These are phyloP conservation scores for Scomber japonicus DNA, from an alignment of 2,113 vertebrate species.

Conservation along the genomic window DNA sequence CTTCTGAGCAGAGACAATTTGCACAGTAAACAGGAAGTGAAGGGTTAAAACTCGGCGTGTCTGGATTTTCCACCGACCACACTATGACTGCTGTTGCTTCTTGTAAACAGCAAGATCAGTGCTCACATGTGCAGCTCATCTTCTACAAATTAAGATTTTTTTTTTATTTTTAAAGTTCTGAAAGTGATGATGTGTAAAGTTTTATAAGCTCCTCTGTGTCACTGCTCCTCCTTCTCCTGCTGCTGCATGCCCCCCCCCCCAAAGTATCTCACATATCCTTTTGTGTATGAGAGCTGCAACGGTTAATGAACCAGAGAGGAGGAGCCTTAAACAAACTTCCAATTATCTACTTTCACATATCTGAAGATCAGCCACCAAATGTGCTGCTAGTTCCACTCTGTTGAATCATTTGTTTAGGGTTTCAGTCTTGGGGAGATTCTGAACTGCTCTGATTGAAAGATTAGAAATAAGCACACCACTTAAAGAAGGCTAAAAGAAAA, in stretches of 20 bases:
- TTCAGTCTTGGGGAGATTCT: slow-evolving; percentile 18
- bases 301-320: slow-evolving; percentile 29
- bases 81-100: slow-evolving; percentile 47
- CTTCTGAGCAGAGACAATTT: slow-evolving; percentile 52
- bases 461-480: slow-evolving; percentile 42
- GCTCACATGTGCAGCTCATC: background rate
- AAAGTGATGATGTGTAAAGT: background rate
- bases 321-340: slow-evolving; percentile 22
- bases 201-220: background rate
- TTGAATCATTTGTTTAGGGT: slow-evolving; percentile 36
- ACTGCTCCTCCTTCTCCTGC: background rate
- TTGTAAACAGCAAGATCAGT: slow-evolving; percentile 52
- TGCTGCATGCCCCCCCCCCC: background rate
- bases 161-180: background rate
- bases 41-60: slow-evolving; percentile 73
- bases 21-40: slow-evolving; percentile 79
- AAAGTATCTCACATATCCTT: background rate
- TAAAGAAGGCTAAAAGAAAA: background rate
- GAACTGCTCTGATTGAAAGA: slow-evolving; percentile 46
- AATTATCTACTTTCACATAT: slow-evolving; percentile 41
- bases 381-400: slow-evolving; percentile 23
- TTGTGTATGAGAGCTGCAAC: slow-evolving; percentile 25
- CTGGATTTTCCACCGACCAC: slow-evolving; percentile 76
- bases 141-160: background rate
- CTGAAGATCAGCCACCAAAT: slow-evolving; percentile 43